These are phyloP conservation scores for Zeus faber DNA, from an alignment of 2,113 vertebrate genomes.

Conservation along the genomic window DNA sequence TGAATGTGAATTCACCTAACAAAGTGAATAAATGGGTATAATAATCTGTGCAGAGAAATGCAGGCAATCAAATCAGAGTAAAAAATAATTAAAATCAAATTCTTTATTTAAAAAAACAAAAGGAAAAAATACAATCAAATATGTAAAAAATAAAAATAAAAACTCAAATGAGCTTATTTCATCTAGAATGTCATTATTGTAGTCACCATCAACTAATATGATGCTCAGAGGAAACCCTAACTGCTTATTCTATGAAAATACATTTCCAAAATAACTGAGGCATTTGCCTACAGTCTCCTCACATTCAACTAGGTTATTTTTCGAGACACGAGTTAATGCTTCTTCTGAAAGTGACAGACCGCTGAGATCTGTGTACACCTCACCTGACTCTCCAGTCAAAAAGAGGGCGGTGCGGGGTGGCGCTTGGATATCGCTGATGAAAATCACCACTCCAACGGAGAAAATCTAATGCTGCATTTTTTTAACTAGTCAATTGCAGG, in stretches of 20 bases:
- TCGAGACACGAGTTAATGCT: slow-evolving; percentile 42
- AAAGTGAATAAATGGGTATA: too few species aligned
- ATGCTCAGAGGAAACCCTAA: slow-evolving; percentile 35
- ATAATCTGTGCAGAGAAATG: background rate
- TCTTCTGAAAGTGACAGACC: slow-evolving; percentile 12
- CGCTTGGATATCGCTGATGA: background rate
- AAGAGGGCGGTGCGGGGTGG: slow-evolving; percentile 3
- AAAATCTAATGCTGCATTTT: slow-evolving; percentile 25
- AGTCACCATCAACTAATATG: slow-evolving; percentile 42
- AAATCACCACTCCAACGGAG: slow-evolving; percentile 4
- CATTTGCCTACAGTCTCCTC: slow-evolving; percentile 24
- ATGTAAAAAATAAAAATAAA: slow-evolving; percentile 56
- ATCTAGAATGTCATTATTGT: slow-evolving; percentile 50
- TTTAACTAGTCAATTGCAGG: slow-evolving; percentile 22
- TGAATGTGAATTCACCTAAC: too few species aligned
- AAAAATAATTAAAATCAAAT: slow-evolving; percentile 29
- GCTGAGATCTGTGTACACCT: slow-evolving; percentile 11
- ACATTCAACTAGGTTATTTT: slow-evolving; percentile 36
- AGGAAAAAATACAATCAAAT: slow-evolving; percentile 55
- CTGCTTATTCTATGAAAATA: slow-evolving; percentile 52
- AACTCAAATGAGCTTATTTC: slow-evolving; percentile 52
- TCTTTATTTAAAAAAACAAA: slow-evolving; percentile 48
- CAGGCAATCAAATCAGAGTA: background rate
- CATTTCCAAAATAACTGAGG: slow-evolving; percentile 35
- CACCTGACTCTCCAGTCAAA: slow-evolving; percentile 4